Evolutionary conservation across 2,888 invertebrate genomes (phyloP), one percentile per base, ranked within the genome.

Genomic region (Drosophila buzzatii): DNA sequence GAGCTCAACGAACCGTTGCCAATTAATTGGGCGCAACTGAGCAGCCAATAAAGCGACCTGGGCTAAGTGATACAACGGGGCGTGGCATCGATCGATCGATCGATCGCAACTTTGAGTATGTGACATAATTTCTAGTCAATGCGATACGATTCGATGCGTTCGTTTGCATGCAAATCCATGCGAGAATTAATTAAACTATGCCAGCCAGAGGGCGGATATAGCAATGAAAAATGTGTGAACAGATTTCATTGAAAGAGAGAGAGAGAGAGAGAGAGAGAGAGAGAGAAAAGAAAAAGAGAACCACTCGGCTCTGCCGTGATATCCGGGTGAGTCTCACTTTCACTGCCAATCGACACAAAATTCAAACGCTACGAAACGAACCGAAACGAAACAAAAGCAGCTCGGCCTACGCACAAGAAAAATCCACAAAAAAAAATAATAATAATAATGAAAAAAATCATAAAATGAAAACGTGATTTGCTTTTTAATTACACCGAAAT

Each of bases 131-230:
- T 78, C 55, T 35, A 41, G 39, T 62, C 77, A 58, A 63, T 59
- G 55, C 44, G 37, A 55, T 53, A 16, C 66, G 67, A 47, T 57
- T 70, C 65, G 75, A 53, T 88, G 88, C 65, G 51, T 71, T 70
- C 33, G 51, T 63, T n/a, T n/a, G 60, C 79, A 58, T 71, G 75
- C 70, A 59, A 66, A 70, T 70, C 45, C 47, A 39, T 64, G 51
- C 42, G 62, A 52, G 52, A 90, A 86, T 90, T 83, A 88, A 89
- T 90, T 86, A 86, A 86, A 68, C 83, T 76, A 65, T 68, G 78
- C 75, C 82, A 45, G 62, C 42, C 49, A 39, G 47, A 44, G 68
- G 47, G 41, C 85, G 90, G 83, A 89, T 89, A 82, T 76, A 37
- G 52, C 66, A 76, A 68, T 62, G 56, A 53, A 42, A 66, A 71